These are phyloP conservation scores for Aphis gossypii DNA, from an alignment of 1,140 invertebrate species.

Conservation along the genomic window DNA sequence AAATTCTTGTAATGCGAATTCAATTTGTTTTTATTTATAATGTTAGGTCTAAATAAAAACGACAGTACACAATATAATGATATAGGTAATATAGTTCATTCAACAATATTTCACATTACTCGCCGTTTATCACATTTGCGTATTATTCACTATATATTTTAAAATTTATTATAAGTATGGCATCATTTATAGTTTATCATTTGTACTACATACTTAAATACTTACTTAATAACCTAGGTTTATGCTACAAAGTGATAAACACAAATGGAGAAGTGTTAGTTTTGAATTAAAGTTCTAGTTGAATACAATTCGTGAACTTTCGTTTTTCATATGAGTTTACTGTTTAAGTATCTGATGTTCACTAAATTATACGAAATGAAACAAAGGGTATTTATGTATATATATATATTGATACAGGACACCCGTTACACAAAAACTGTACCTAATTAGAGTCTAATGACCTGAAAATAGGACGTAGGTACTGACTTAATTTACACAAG, in stretches of 20 bases:
- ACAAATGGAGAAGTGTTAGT: background rate
- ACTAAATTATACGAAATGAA: background rate
- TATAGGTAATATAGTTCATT: no score
- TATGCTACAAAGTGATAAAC: background rate
- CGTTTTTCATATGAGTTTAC: background rate
- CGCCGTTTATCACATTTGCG: no score
- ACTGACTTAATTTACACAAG: background rate
- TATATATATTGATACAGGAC: constrained; percentile 7
- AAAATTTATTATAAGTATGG: no score
- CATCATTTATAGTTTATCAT: no score
- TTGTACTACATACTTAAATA: no score
- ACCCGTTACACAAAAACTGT: background rate
- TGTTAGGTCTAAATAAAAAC: no score
- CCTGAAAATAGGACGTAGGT: background rate
- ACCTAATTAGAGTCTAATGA: background rate
- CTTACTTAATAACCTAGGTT: background rate
- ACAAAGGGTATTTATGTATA: background rate
- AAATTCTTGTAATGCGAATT: no score
- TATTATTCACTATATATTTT: no score
- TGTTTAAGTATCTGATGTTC: background rate
- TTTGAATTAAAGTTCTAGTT: background rate
- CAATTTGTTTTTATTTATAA: no score
- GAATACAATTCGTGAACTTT: background rate
- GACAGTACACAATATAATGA: no score
- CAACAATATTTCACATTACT: no score